Evolutionary conservation across 2,113 vertebrate species (phyloP).

Genomic region (Corapipo altera): DNA sequence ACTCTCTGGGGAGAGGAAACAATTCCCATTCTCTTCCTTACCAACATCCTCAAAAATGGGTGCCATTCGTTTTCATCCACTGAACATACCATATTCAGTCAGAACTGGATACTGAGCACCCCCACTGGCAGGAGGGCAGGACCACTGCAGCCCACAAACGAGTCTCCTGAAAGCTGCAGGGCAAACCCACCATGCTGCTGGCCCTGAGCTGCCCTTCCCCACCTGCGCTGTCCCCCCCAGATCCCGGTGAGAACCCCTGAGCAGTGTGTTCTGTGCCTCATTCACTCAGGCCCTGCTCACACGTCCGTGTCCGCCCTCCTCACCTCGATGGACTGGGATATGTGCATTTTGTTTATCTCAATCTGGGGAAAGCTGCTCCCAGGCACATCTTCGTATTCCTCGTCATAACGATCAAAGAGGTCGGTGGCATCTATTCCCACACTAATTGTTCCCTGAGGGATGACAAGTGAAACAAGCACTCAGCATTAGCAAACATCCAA

Average conservation of each 20-base stretch:
- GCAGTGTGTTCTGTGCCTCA: not conserved
- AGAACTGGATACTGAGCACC: not conserved
- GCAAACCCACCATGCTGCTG: not conserved
- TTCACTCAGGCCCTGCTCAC: not conserved
- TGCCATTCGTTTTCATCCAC: not conserved
- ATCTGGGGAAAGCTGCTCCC: slow-evolving; percentile 87
- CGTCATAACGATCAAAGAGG: slow-evolving; percentile 95
- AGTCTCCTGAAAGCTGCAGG: not conserved
- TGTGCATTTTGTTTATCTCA: slow-evolving; percentile 99
- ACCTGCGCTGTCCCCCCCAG: not conserved
- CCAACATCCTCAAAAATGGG: not conserved
- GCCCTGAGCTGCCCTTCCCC: not conserved
- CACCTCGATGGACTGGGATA: slow-evolving; percentile 99
- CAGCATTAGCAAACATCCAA: not conserved
- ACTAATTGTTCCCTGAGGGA: slow-evolving; percentile 89
- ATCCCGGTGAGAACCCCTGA: not conserved
- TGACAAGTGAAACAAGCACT: not conserved
- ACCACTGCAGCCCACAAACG: not conserved
- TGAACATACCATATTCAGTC: fast-evolving
- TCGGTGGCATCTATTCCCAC: slow-evolving; percentile 97
- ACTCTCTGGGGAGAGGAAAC: not conserved
- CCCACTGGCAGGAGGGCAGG: not conserved
- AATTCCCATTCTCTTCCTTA: not conserved
- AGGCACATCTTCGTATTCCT: slow-evolving; percentile 88
- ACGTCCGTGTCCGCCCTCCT: not conserved